These are phyloP conservation scores for Emesis furor DNA, from an alignment of 2,888 invertebrate genomes.

Conservation along the genomic window DNA sequence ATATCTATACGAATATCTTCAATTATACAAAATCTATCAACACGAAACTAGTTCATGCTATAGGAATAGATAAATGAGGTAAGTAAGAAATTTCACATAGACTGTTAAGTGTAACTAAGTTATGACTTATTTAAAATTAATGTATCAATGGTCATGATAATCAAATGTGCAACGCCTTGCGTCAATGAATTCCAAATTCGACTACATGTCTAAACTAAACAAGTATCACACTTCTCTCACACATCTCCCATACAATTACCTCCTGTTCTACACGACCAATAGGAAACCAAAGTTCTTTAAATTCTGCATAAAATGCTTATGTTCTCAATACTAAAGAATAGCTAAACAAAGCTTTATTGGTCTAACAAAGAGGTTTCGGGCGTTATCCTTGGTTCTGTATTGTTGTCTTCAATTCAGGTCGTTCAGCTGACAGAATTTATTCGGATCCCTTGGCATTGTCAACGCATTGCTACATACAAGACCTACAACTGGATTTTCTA, in stretches of 20 bases:
- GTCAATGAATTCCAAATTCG: conserved; percentile 83
- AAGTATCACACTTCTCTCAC: conserved; percentile 79
- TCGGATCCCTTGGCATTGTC: conserved; percentile 82
- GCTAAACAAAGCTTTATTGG: conserved; percentile 77
- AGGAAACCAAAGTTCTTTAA: conserved; percentile 77
- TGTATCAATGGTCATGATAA: conserved; percentile 77
- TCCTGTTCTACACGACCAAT: conserved; percentile 78
- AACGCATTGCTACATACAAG: conserved; percentile 85
- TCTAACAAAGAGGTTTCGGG: conserved; percentile 79
- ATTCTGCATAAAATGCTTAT: background rate
- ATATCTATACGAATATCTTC: conserved; percentile 78
- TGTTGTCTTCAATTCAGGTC: conserved; percentile 81
- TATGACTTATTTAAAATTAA: conserved; percentile 6
- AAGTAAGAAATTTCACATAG: conserved; percentile 78
- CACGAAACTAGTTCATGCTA: conserved; percentile 81
- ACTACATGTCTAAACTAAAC: conserved; percentile 84
- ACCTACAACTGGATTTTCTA: conserved; percentile 90
- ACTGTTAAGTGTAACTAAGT: conserved; percentile 16
- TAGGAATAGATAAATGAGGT: conserved; percentile 84
- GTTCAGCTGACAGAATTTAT: conserved; percentile 85
- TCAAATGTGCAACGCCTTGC: conserved; percentile 83
- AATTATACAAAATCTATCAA: conserved; percentile 83
- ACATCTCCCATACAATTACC: conserved; percentile 44
- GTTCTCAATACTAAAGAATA: conserved; percentile 11
- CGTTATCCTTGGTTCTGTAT: conserved; percentile 70